These are phyloP conservation scores for Xiphophorus hellerii DNA, from an alignment of 2,113 vertebrate genomes.

Conservation along the genomic window DNA sequence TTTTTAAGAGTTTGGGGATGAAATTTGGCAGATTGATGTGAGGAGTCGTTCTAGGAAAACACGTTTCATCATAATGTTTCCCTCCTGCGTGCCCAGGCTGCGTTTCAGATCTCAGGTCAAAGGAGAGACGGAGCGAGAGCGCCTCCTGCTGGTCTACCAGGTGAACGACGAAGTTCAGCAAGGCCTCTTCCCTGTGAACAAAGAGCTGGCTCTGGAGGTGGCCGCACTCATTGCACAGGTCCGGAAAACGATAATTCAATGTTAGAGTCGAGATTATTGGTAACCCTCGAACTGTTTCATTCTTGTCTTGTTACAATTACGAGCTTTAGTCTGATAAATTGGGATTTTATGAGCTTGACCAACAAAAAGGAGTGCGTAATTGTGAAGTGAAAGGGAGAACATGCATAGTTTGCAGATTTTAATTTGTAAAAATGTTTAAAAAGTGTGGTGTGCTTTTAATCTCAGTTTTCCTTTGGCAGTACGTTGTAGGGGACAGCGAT, in stretches of 20 bases:
- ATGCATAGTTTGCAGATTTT: not conserved
- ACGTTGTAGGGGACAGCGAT: too few species aligned
- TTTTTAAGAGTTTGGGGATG: not conserved
- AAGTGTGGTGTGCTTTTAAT: too few species aligned
- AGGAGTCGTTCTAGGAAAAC: not conserved
- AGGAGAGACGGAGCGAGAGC: conserved; percentile 88
- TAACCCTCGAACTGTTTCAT: not conserved
- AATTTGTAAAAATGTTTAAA: too few species aligned
- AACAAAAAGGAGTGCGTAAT: not conserved
- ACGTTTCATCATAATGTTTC: not conserved
- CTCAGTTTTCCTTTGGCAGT: too few species aligned
- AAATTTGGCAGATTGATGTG: not conserved
- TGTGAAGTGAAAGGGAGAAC: not conserved
- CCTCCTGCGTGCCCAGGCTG: conserved; percentile 67
- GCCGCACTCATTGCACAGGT: conserved; percentile 91
- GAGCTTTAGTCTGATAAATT: not conserved
- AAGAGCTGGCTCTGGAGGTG: conserved; percentile 90
- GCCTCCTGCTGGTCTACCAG: conserved; percentile 89
- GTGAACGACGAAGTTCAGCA: conserved; percentile 85
- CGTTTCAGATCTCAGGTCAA: conserved; percentile 87
- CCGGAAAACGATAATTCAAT: not conserved
- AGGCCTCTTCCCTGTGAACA: conserved; percentile 89
- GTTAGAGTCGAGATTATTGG: not conserved
- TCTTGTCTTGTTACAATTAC: not conserved
- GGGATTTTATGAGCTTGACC: not conserved